Percentiles rank a stretch among this genome's conserved stretches.
Conservation (phyloP, 2,113 vertebrate species). For the Labeo rohita region DNA sequence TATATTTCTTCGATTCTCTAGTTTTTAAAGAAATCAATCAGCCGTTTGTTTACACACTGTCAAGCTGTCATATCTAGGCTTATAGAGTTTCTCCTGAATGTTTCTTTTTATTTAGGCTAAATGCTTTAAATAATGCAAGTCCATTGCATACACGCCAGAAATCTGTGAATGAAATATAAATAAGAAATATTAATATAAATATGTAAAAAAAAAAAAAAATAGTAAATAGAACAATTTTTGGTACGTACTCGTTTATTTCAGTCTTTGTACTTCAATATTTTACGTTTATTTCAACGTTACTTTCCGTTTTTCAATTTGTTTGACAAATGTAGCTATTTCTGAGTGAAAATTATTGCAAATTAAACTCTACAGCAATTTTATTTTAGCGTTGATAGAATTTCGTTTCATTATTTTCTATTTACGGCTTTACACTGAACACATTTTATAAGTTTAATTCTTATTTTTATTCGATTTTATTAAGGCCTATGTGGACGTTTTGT, state of each 20-base stretch:
- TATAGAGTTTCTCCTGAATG: not conserved
- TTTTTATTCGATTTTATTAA: not conserved
- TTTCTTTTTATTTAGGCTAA: not conserved
- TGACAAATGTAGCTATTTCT: not conserved
- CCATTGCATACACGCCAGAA: not conserved
- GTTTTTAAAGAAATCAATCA: not conserved
- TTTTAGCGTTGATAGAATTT: not conserved
- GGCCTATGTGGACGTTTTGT: not conserved
- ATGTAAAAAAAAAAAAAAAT: not conserved
- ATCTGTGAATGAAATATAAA: not conserved
- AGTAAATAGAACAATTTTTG: not conserved
- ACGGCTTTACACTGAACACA: not conserved
- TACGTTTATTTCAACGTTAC: not conserved
- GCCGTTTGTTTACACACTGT: not conserved
- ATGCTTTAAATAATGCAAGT: not conserved
- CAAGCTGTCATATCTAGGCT: not conserved
- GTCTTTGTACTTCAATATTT: not conserved
- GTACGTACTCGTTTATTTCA: not conserved
- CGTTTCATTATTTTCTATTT: not conserved
- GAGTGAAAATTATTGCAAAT: not conserved
- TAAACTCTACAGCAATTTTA: not conserved
- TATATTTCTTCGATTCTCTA: not conserved
- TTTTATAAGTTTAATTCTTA: not conserved
- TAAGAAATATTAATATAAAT: not conserved
- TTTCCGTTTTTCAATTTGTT: not conserved